Base-by-base conservation (phyloP, 1,140 invertebrate genomes). In the Ruditapes philippinarum region DNA sequence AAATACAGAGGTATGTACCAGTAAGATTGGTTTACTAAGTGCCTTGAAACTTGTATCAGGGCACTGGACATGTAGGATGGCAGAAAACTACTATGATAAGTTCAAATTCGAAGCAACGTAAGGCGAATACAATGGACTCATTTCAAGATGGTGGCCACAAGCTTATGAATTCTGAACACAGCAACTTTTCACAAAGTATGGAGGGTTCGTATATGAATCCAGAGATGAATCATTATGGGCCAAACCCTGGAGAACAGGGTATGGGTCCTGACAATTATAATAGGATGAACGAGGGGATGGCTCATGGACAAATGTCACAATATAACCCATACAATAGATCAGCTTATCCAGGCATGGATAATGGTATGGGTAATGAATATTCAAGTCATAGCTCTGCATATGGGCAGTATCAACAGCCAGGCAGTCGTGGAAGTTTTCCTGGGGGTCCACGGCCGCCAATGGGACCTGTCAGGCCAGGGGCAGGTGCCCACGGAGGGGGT, bases 101-200 rank as follows among this genome's bases (percentile, higher is more conserved):
- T 45, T 62, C 38, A 68, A 42, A 68, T 38, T 68, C 25, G 38
- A 89, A 92, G 81, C 81, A 88, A 42, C 78, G 89, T 88, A 91
- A 92, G 82, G 76, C 85, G 65, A 93, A 92, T 91, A 93, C 93
- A 94, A 94, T 94, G 93, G 93, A 94, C 90, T 93, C 93, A 80
- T 93, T 94, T 91, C 94, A 95, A 95, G 93, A 95, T 95, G 94
- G 94, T 91, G 94, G 93, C 89, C 93, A 93, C 70, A 91, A 92
- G 92, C 92, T 92, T 85, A 93, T 93, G 90, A 94, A 93, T 86
- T 89, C 92, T 62, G 92, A 94, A 81, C 92, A 92, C 78, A 92
- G 82, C 90, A 93, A 93, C 40, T 94, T 90, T 91, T 65, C 91
- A 73, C 81, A 90, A 87, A 83, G 81, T 68, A 92, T 94, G 92